phyloP scores from a whole-genome alignment of 92 coral and sea anemone genomes.

The Diadumene lineata region DNA sequence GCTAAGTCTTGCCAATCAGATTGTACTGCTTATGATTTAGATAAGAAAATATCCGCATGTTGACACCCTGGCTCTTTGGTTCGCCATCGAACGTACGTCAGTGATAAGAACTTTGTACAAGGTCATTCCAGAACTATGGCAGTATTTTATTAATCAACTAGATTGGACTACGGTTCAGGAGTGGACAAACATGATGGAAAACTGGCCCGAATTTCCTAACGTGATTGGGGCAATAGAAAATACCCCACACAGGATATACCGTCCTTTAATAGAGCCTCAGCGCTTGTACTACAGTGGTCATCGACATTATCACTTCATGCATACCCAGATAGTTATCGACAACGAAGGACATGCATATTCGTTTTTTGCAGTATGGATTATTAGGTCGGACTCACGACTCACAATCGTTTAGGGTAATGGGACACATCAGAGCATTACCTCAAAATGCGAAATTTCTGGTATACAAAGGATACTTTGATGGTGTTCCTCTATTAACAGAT shows the following conservation, averaged over 20 bases:
- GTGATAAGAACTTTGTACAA: background rate
- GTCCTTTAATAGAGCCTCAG: background rate
- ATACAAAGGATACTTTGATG: no score
- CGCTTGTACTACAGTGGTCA: background rate
- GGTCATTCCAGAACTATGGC: background rate
- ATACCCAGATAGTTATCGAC: constrained; percentile 3
- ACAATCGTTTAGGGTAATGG: no score
- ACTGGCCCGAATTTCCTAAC: constrained; percentile 1
- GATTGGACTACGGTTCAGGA: background rate
- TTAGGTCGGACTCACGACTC: no score
- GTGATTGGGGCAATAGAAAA: background rate
- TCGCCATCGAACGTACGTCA: background rate
- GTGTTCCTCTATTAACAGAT: no score
- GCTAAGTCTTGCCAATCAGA: background rate
- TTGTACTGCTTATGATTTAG: background rate
- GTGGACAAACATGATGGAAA: background rate
- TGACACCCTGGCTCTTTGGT: constrained; percentile 1
- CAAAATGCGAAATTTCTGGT: no score
- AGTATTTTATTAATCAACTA: background rate
- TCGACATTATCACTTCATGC: background rate
- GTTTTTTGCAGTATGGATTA: no score
- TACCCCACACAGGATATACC: background rate
- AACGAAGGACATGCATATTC: no score
- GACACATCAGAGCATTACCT: no score
- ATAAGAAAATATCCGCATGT: background rate